phyloP scores from a whole-genome alignment of 2,113 vertebrate species.

The Monopterus albus region DNA sequence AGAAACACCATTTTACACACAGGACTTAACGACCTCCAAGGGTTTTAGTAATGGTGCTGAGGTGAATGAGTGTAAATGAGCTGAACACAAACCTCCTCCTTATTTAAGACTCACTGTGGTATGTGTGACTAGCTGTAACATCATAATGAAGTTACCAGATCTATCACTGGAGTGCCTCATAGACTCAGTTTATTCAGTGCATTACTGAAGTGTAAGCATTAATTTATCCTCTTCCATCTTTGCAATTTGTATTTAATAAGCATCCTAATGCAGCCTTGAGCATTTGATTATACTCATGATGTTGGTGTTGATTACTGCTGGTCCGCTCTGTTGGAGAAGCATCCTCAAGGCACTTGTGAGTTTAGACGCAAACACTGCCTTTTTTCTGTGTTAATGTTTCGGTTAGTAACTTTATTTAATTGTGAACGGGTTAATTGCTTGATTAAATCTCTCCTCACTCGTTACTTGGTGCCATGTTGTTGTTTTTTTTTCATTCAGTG shows the following conservation, averaged over 20 bases:
- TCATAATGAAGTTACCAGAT: conserved; percentile 24
- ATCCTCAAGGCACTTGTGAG: conserved; percentile 15
- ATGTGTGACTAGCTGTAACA: background rate
- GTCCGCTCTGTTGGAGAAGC: conserved; percentile 13
- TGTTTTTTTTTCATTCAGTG: background rate
- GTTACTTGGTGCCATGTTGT: background rate
- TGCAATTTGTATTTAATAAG: conserved; percentile 58
- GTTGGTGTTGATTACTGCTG: conserved; percentile 35
- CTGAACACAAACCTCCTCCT: too few species aligned
- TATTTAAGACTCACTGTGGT: background rate
- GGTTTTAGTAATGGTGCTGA: background rate
- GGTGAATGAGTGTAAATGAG: too few species aligned
- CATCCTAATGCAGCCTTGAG: conserved; percentile 39
- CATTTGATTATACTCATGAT: conserved; percentile 44
- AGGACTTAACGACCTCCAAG: background rate
- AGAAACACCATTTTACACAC: background rate
- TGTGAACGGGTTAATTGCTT: conserved; percentile 4
- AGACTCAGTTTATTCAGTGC: conserved; percentile 37
- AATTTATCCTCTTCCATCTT: conserved; percentile 46
- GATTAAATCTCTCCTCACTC: conserved; percentile 18
- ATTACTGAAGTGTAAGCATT: conserved; percentile 17
- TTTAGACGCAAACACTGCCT: conserved; percentile 7
- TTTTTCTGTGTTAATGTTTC: background rate
- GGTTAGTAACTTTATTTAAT: too few species aligned
- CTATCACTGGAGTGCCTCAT: conserved; percentile 14